Evolutionary conservation across 2,113 vertebrate genomes (phyloP).

Genomic region (Hippocampus zosterae): DNA sequence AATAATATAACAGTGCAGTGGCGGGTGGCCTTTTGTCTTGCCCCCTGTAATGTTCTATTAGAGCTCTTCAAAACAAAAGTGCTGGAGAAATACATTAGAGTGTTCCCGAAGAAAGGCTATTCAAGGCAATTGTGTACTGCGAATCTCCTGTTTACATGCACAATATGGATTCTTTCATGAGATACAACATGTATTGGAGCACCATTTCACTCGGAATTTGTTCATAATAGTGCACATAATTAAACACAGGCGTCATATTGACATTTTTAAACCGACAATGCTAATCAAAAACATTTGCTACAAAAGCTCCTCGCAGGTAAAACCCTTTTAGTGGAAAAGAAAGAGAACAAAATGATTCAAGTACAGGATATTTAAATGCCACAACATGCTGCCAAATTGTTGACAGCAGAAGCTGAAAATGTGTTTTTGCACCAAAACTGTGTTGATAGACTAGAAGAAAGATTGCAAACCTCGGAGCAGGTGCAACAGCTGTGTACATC

Average conservation of each 20-base stretch:
- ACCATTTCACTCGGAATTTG: slow-evolving; percentile 23
- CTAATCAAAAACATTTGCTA: slow-evolving; percentile 6
- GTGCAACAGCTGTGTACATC: slow-evolving; percentile 23
- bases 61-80: slow-evolving; percentile 8
- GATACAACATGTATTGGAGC: slow-evolving; percentile 15
- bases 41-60: slow-evolving; percentile 4
- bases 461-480: slow-evolving; percentile 1
- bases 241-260: slow-evolving; percentile 13
- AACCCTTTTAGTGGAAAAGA: slow-evolving; percentile 2
- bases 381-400: slow-evolving; percentile 28
- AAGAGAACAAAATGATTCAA: slow-evolving; percentile 28
- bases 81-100: slow-evolving; percentile 1
- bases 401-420: slow-evolving; percentile 41
- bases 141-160: slow-evolving; percentile 1
- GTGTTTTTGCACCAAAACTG: not conserved
- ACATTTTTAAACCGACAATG: not conserved
- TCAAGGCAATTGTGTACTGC: slow-evolving; percentile 10
- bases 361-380: slow-evolving; percentile 23
- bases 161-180: slow-evolving; percentile 6
- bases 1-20: slow-evolving; percentile 29
- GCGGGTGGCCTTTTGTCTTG: slow-evolving; percentile 23
- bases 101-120: not conserved
- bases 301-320: slow-evolving; percentile 6
- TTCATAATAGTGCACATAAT: slow-evolving; percentile 10
- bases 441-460: slow-evolving; percentile 1